Conservation (phyloP, 2,113 vertebrate genomes). For the Etia nguti region DNA sequence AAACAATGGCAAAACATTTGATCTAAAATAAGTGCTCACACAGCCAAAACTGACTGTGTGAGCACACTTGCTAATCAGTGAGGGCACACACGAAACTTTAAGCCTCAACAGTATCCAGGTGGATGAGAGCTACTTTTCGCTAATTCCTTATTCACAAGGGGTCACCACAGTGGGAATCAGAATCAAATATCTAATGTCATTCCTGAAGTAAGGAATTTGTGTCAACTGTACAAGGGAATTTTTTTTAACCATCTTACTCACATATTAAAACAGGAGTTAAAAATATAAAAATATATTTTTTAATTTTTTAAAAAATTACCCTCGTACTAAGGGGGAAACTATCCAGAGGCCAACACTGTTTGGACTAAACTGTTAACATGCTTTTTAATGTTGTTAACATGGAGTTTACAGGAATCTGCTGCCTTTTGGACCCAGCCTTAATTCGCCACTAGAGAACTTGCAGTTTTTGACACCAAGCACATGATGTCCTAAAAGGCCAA, state of each 20-base stretch:
- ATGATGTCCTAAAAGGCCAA: background rate
- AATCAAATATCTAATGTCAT: background rate
- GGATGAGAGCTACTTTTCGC: background rate
- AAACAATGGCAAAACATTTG: background rate
- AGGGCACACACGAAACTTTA: background rate
- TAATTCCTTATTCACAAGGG: background rate
- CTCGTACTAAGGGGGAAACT: background rate
- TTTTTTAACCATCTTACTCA: background rate
- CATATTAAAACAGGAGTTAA: background rate
- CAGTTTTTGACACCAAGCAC: background rate
- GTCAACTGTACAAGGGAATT: background rate
- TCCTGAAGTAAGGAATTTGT: background rate
- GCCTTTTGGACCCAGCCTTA: background rate
- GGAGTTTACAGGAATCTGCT: background rate
- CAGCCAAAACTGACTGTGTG: background rate
- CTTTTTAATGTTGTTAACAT: no score
- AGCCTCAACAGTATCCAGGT: background rate
- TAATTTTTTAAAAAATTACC: fast-evolving
- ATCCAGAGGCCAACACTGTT: background rate
- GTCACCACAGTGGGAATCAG: background rate
- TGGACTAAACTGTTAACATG: fast-evolving
- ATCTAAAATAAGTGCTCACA: background rate
- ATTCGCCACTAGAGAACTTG: background rate
- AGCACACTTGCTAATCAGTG: background rate
- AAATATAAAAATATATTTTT: background rate